A percentile compares a stretch with the other conserved stretches of the same genome.
Conservation (phyloP, 2,113 vertebrate genomes). For the Gambusia affinis region DNA sequence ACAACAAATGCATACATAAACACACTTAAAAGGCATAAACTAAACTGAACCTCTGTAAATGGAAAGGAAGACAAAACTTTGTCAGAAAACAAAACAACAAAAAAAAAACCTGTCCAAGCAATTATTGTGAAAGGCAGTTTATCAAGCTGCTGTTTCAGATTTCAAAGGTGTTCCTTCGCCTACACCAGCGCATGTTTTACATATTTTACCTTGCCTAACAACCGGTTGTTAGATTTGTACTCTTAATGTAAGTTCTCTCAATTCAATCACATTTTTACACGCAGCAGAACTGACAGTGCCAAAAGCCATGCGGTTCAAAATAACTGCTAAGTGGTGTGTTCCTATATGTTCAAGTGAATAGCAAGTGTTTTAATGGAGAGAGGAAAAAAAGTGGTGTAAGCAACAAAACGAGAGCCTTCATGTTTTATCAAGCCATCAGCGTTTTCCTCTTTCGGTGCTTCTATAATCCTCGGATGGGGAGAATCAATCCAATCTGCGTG, state of each 20-base stretch:
- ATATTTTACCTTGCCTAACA: constrained; percentile 60
- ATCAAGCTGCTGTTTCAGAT: constrained; percentile 67
- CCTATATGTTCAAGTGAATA: constrained; percentile 15
- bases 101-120: constrained; percentile 21
- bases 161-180: constrained; percentile 74
- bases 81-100: background rate
- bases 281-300: constrained; percentile 56
- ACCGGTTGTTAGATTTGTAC: constrained; percentile 63
- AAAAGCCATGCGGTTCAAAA: constrained; percentile 57
- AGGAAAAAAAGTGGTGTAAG: background rate
- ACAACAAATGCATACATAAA: background rate
- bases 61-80: constrained; percentile 28
- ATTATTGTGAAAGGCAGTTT: constrained; percentile 69
- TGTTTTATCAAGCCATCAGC: constrained; percentile 29
- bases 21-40: constrained; percentile 19
- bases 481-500: constrained; percentile 40
- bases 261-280: constrained; percentile 62
- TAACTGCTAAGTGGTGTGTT: constrained; percentile 13
- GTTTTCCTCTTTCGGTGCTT: constrained; percentile 18
- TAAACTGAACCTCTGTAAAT: constrained; percentile 18
- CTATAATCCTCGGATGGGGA: constrained; percentile 8
- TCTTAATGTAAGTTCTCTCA: constrained; percentile 73
- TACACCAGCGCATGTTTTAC: constrained; percentile 57
- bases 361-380: constrained; percentile 8
- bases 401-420: constrained; percentile 17